Base-by-base conservation (phyloP, 2,113 vertebrate genomes). In the Bos javanicus region DNA sequence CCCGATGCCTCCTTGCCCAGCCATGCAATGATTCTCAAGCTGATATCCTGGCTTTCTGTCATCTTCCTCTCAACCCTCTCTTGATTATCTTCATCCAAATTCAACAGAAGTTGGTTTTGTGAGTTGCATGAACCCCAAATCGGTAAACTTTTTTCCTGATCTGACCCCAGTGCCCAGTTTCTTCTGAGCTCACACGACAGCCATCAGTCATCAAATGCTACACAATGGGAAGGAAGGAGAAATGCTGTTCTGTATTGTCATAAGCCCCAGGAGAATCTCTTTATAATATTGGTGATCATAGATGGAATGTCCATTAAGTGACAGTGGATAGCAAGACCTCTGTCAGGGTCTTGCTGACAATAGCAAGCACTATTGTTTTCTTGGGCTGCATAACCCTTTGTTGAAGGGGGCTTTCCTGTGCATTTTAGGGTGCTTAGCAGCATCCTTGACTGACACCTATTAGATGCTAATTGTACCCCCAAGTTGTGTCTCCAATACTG, bases 1-100 rank as follows among this genome's bases (percentile, higher is more conserved):
- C 11, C 9, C 16, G 1, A 0, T 6, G 43, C 14, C 50, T 25
- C 14, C 74, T 71, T 33, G 80, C 19, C 15, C 1, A 48, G 2
- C n/a, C 2, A 2, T 36, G 30, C 19, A 9, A 0, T 33, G 62
- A 48, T 81, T 33, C 84, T 67, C 8, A 64, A 83, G 87, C 80
- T 5, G 7, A 84, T 60, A 3, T 48, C 13, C 10, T 8, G 6
- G 43, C n/a, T 23, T 56, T 4, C 1, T 1, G 6, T 74, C 62
- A 4, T 36, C 81, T 64, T 64, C 14, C 46, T 33, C 39, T 4
- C 25, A 21, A 4, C 33, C 13, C n/a, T 7, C 28, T 56, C 39
- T 30, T 85, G 39, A 43, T 87, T 9, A n/a, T 60, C 48, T 80
- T 26, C 57, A 76, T 71, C 64, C 46, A n/a, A 8, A 48, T 56